These are phyloP conservation scores for Perizoma flavofasciatum DNA, from an alignment of 2,888 invertebrate species.

Conservation along the genomic window DNA sequence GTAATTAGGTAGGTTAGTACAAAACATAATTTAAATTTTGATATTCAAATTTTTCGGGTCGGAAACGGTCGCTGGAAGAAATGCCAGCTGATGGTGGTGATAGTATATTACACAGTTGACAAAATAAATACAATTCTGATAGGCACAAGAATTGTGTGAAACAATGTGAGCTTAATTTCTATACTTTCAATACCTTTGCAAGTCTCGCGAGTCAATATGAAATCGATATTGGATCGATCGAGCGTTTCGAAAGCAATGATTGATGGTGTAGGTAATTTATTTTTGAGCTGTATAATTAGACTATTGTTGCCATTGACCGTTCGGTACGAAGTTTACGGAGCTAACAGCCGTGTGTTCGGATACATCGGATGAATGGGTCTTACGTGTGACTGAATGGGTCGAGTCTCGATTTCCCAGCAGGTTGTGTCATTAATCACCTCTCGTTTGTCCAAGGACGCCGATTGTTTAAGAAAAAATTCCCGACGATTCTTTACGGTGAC, in stretches of 20 bases:
- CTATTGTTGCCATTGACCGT: conserved; percentile 66
- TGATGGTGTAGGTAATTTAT: conserved; percentile 65
- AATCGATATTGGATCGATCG: conserved; percentile 25
- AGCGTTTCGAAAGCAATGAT: conserved; percentile 50
- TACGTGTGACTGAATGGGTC: conserved; percentile 53
- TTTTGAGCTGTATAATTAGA: conserved; percentile 66
- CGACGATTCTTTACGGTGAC: conserved; percentile 38
- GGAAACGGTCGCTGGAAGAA: no score
- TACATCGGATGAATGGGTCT: conserved; percentile 53
- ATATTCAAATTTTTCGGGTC: no score
- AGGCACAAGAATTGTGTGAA: conserved; percentile 9
- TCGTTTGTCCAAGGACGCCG: conserved; percentile 67
- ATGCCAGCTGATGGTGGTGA: no score
- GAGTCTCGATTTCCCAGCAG: conserved; percentile 62
- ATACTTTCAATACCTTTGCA: conserved; percentile 34
- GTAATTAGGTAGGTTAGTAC: no score
- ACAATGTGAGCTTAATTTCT: conserved; percentile 44
- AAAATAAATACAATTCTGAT: no score
- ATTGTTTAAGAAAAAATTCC: conserved; percentile 51
- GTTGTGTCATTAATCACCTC: conserved; percentile 67
- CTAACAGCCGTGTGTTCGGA: conserved; percentile 35
- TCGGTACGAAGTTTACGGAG: conserved; percentile 52
- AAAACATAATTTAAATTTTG: no score
- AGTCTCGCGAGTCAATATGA: conserved; percentile 26
- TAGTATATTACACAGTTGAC: no score